These are phyloP conservation scores for Synergus umbraculus DNA, from an alignment of 2,888 invertebrate species.

Conservation along the genomic window DNA sequence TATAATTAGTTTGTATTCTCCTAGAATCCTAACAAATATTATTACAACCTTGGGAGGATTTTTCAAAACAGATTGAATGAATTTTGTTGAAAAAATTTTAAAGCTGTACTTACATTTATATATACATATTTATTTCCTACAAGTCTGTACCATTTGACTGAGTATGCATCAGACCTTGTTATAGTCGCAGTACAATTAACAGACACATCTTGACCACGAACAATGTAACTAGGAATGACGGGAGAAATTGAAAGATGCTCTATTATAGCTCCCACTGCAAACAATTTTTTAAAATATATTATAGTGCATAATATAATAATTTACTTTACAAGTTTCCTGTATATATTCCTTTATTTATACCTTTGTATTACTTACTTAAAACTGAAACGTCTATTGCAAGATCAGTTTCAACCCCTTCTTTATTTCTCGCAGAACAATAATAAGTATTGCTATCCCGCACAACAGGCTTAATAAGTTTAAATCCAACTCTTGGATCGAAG, in stretches of 20 bases:
- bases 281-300: background rate
- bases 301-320: background rate
- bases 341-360: background rate
- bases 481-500: slow-evolving; percentile 78
- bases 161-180: slow-evolving; percentile 52
- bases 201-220: slow-evolving; percentile 64
- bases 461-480: slow-evolving; percentile 70
- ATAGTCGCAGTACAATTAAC: slow-evolving; percentile 65
- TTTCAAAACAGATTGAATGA: background rate
- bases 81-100: too few relatives aligned
- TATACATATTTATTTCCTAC: slow-evolving; percentile 24
- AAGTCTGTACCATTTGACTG: slow-evolving; percentile 64
- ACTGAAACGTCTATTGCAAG: slow-evolving; percentile 48
- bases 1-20: background rate
- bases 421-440: slow-evolving; percentile 50
- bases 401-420: slow-evolving; percentile 31
- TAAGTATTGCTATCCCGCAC: slow-evolving; percentile 64
- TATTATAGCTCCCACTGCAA: slow-evolving; percentile 1
- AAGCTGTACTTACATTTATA: slow-evolving; percentile 13
- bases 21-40: background rate
- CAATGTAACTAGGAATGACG: slow-evolving; percentile 61
- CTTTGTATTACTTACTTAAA: slow-evolving; percentile 46
- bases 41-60: background rate
- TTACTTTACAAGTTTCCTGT: too few relatives aligned
- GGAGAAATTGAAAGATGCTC: slow-evolving; percentile 23